Evolutionary conservation across 1,140 invertebrate genomes (phyloP).

Genomic region (Platyscapa corneri): DNA sequence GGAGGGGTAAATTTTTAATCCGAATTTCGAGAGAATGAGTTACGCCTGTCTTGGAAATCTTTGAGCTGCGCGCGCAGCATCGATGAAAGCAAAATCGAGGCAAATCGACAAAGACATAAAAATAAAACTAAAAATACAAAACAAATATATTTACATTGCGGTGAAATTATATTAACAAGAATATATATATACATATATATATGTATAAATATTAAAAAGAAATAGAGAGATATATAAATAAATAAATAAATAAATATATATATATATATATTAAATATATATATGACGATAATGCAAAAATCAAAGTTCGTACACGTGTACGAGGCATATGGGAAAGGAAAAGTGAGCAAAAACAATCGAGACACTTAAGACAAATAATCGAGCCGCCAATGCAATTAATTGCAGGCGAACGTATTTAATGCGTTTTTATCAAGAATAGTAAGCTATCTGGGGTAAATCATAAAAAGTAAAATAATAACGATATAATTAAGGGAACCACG

Average conservation of each 20-base stretch:
- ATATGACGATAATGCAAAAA: too few relatives aligned
- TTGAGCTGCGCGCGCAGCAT: neutral
- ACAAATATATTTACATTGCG: slow-evolving; percentile 53
- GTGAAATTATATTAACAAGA: slow-evolving; percentile 49
- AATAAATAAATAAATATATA: neutral
- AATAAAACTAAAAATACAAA: too few relatives aligned
- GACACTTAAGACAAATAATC: slow-evolving; percentile 40
- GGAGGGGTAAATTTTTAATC: slow-evolving; percentile 28
- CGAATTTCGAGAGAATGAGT: slow-evolving; percentile 23
- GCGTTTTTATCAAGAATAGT: slow-evolving; percentile 27
- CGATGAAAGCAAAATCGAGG: slow-evolving; percentile 34
- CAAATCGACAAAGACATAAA: slow-evolving; percentile 42
- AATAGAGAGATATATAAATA: slow-evolving; percentile 46
- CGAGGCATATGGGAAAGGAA: slow-evolving; percentile 10
- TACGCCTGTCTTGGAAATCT: slow-evolving; percentile 1
- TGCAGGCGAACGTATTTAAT: slow-evolving; percentile 36
- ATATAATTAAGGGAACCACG: slow-evolving; percentile 69
- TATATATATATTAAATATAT: slow-evolving; percentile 42
- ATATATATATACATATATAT: slow-evolving; percentile 49
- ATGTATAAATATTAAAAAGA: too few relatives aligned
- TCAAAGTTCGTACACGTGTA: slow-evolving; percentile 50
- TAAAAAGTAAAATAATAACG: slow-evolving; percentile 40
- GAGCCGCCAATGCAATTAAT: slow-evolving; percentile 31
- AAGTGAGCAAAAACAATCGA: slow-evolving; percentile 9
- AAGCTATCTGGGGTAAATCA: slow-evolving; percentile 25